Percentiles rank a stretch among this genome's conserved stretches.
These are phyloP conservation scores for Thryonomys swinderianus DNA, from an alignment of 2,113 vertebrate genomes.

Conservation along the genomic window DNA sequence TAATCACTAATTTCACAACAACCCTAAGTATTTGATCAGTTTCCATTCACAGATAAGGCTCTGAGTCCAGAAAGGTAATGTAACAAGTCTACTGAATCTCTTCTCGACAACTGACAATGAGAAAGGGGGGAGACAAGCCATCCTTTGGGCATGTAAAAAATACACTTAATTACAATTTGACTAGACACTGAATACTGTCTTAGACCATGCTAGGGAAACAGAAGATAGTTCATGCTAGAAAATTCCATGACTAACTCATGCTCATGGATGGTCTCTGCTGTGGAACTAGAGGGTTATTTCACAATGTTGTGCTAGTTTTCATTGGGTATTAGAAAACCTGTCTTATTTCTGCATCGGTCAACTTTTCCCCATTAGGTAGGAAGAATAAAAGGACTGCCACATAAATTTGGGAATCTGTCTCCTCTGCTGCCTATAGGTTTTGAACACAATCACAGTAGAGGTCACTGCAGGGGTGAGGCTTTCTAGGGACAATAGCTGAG, in stretches of 20 bases:
- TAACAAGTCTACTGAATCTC: background rate
- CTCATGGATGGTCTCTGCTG: background rate
- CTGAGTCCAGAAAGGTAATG: background rate
- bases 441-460: background rate
- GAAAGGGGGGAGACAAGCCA: background rate
- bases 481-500: background rate
- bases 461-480: background rate
- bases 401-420: background rate
- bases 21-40: background rate
- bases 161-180: background rate
- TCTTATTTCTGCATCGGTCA: background rate
- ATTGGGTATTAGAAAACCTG: background rate
- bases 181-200: background rate
- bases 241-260: background rate
- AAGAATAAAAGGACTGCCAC: background rate
- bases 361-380: background rate
- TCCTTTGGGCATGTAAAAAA: background rate
- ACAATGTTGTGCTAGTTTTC: background rate
- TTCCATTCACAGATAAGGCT: background rate
- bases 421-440: background rate
- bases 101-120: background rate
- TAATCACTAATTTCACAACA: constrained; percentile 19
- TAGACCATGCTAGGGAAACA: background rate
- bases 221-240: background rate
- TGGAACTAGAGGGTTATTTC: background rate